Evolutionary conservation across 2,113 vertebrate genomes (phyloP).

Genomic region (Raja brachyura): DNA sequence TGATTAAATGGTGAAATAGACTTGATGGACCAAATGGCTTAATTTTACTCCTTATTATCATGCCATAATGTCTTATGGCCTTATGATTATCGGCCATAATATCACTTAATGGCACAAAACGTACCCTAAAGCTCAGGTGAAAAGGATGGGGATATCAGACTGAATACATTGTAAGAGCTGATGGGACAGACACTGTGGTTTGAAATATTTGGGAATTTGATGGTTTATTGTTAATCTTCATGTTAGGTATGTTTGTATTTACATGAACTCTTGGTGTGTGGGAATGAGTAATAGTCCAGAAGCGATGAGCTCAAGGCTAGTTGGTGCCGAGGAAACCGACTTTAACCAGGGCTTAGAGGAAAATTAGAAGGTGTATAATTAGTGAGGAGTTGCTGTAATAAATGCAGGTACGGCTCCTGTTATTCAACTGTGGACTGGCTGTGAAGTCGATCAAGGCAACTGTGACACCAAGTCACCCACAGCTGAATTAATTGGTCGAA

Average conservation of each 20-base stretch:
- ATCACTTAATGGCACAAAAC: neutral
- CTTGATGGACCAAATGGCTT: too few relatives aligned
- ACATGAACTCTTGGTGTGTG: neutral
- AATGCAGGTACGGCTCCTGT: neutral
- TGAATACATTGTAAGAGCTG: neutral
- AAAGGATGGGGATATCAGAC: neutral
- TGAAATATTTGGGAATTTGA: neutral
- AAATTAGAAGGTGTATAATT: neutral
- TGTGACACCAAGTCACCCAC: neutral
- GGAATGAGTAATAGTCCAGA: neutral
- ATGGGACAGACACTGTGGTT: neutral
- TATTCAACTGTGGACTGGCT: neutral
- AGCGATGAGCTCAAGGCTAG: neutral
- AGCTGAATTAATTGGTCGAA: neutral
- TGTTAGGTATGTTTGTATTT: neutral
- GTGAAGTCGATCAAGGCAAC: too few relatives aligned
- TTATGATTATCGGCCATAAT: too few relatives aligned
- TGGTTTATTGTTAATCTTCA: neutral
- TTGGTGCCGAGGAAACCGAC: neutral
- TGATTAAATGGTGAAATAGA: too few relatives aligned
- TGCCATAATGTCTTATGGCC: too few relatives aligned
- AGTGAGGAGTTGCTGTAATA: neutral
- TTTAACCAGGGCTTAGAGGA: neutral
- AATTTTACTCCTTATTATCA: too few relatives aligned
- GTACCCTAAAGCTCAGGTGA: neutral